Evolutionary conservation across 2,797 vertebrate genomes (phyloP).

Genomic region (Mormyrus hasselquistii): DNA sequence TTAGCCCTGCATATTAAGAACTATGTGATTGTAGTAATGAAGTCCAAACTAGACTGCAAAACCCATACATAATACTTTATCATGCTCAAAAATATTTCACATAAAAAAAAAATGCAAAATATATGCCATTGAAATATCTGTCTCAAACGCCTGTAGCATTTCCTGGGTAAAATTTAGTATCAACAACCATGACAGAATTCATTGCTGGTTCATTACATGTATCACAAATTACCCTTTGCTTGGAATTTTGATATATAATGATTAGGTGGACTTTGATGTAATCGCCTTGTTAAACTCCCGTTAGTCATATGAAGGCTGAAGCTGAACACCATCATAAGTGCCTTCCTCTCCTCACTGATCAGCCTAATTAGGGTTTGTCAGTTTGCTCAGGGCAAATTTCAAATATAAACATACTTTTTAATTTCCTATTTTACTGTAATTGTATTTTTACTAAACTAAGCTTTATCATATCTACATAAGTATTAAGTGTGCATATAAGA

Average conservation of each 20-base stretch:
- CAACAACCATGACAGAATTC: not conserved
- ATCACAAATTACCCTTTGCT: not conserved
- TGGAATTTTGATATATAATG: not conserved
- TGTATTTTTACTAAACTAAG: not conserved
- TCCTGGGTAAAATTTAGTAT: not conserved
- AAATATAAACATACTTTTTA: not conserved
- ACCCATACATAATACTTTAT: not conserved
- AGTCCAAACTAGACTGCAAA: not conserved
- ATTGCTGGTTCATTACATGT: not conserved
- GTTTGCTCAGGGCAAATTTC: not conserved
- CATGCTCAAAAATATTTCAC: not conserved
- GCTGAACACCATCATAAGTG: not conserved
- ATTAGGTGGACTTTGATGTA: not conserved
- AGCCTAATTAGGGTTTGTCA: not conserved
- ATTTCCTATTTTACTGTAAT: not conserved
- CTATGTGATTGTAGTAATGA: not conserved
- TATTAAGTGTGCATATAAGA: not conserved
- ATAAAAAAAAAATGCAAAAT: not conserved
- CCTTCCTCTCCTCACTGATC: not conserved
- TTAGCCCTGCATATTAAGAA: not conserved
- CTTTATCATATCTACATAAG: not conserved
- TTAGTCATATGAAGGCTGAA: not conserved
- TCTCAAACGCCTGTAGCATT: not conserved
- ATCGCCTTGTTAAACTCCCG: not conserved
- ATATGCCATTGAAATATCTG: not conserved